These are phyloP conservation scores for Andrena cerasifolii DNA, from an alignment of 1,140 invertebrate species.

Conservation along the genomic window DNA sequence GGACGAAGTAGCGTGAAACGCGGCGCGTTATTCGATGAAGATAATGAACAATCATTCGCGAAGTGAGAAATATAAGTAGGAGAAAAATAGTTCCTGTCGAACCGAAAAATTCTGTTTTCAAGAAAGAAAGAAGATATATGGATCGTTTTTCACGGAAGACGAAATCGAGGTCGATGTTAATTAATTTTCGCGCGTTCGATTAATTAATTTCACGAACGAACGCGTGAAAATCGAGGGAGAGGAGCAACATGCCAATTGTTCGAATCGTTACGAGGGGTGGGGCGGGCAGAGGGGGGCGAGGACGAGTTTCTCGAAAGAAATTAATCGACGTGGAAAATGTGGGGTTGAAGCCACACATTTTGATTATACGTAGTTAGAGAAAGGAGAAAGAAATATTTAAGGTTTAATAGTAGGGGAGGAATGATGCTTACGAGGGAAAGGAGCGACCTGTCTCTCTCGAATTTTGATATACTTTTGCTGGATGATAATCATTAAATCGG, in stretches of 20 bases:
- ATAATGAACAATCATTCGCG: not conserved
- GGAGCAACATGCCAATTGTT: not conserved
- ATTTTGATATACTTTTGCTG: not conserved
- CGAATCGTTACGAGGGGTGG: not conserved
- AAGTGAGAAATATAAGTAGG: too few relatives aligned
- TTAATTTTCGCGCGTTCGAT: too few relatives aligned
- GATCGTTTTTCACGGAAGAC: not conserved
- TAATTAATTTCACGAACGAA: too few relatives aligned
- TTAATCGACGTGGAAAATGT: not conserved
- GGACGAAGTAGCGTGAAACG: too few relatives aligned
- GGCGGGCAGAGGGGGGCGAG: not conserved
- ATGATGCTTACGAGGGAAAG: not conserved
- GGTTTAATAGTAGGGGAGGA: slow-evolving; percentile 2
- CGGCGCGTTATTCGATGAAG: not conserved
- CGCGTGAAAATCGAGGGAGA: too few relatives aligned
- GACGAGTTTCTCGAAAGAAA: not conserved
- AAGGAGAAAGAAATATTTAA: not conserved
- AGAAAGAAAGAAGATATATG: too few relatives aligned
- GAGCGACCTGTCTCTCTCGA: not conserved
- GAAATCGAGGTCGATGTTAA: not conserved
- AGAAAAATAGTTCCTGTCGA: too few relatives aligned
- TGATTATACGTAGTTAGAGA: slow-evolving; percentile 26
- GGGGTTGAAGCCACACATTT: not conserved
- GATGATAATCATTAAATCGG: too few relatives aligned
- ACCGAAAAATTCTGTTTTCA: too few relatives aligned